Conservation (phyloP, 1,140 invertebrate genomes). For the Zaprionus ghesquierei region DNA sequence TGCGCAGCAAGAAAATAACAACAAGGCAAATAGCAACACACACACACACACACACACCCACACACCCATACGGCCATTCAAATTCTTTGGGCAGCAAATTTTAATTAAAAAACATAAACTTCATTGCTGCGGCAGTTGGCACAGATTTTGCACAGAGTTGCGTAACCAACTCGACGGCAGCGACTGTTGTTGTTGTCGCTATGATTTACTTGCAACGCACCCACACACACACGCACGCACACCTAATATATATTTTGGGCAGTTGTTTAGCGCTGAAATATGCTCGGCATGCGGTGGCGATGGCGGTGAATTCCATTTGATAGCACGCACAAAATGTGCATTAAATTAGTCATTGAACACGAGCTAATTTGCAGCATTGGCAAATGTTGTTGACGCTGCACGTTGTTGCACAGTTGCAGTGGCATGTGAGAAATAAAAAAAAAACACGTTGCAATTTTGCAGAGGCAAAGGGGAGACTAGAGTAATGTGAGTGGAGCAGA, state of each 20-base stretch:
- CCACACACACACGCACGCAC: background rate
- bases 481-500: no score
- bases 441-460: no score
- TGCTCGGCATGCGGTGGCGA: background rate
- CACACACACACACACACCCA: background rate
- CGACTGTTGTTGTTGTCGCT: constrained; percentile 25
- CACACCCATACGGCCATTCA: constrained; percentile 22
- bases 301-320: constrained; percentile 28
- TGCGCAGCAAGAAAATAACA: constrained; percentile 47
- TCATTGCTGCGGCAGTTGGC: constrained; percentile 45
- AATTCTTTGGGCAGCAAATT: constrained; percentile 55
- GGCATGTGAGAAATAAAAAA: background rate
- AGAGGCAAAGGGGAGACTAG: no score
- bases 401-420: background rate
- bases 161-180: constrained; percentile 15
- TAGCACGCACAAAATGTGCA: constrained; percentile 60
- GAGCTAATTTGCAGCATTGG: constrained; percentile 60
- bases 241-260: background rate
- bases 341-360: constrained; percentile 73
- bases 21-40: constrained; percentile 26
- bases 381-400: constrained; percentile 37
- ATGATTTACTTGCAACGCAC: constrained; percentile 45
- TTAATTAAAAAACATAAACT: constrained; percentile 80
- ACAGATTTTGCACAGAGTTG: constrained; percentile 39
- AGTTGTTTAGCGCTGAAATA: constrained; percentile 33